Evolutionary conservation across 2,888 invertebrate species (phyloP), one percentile per base, ranked within the genome.

Genomic region (Scaptomyza parva): DNA sequence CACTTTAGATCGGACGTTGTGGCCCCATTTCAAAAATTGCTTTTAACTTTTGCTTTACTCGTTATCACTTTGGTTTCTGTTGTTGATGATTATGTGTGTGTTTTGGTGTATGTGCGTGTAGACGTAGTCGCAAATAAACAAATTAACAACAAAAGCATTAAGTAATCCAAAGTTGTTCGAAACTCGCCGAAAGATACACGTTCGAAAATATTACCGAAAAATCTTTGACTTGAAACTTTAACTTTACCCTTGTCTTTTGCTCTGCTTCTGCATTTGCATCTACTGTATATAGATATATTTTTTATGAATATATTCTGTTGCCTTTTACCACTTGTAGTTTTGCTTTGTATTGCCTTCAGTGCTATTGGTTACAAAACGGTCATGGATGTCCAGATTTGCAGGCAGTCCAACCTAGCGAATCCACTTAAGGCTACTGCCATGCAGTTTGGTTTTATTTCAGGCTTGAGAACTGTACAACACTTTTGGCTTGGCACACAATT

Each of bases 1-100:
- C 96, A 96, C 96, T 96, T 96, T 95, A 95, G 95, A 95, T 95
- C 96, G 96, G 96, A 96, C 96, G 96, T 95, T 94, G 94, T 95
- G 96, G 96, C 96, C 96, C 96, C 95, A 95, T 95, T 95, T 93
- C 93, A 94, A 79, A 78, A 78, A 80, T 82, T 85, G 72, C 70
- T 82, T 70, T 69, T 72, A 85, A 79, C 85, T 83, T 72, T 76
- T 81, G 83, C 83, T 78, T 84, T 61, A 68, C 67, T 76, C 72
- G 93, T 94, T 93, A 93, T 93, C 93, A 84, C 80, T 80, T 82
- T 73, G 65, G 54, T 66, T 70, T 52, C 92, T 92, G 92, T 65
- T 76, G 48, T 62, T 73, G 55, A 53, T 75, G 63, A 22, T 66
- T 72, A 72, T 80, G 52, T 80, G 61, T 67, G 28, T 28, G 22